Base-by-base conservation (phyloP, 1,140 invertebrate species). In the Eurytemora carolleeae region DNA sequence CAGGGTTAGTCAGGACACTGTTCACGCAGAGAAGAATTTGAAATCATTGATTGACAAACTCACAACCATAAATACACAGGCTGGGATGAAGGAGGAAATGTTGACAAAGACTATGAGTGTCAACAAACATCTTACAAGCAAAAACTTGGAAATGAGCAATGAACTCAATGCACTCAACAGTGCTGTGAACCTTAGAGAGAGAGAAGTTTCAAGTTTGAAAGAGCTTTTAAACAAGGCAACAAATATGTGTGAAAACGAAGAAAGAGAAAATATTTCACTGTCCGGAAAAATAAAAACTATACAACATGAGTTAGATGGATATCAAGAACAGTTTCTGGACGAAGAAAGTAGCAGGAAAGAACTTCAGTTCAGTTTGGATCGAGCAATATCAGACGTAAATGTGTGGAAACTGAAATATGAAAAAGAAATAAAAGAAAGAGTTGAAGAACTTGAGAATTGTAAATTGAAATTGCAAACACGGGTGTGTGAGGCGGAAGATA, bases 401-500 rank as follows among this genome's bases (percentile, higher is more conserved):
- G 68, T 76, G 20, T 61, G 57, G 76, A 78, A 66, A 69, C 79
- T 18, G 77, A 80, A 61, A 78, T 80, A 64, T 73, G 92, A 97
- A 74, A 87, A 87, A 68, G 93, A 97, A 75, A 93, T 92, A 75
- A 58, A 75, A 74, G 63, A 78, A 63, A 69, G 80, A 26, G 70
- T 73, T 61, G 76, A 76, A 21, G 80, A 66, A 63, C 80, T 80
- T 68, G 79, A 80, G 69, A 78, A 78, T 66, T 74, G 76, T 69
- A 58, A 76, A 64, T 84, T 91, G 72, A 98, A 97, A 75, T 79
- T 98, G 64, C 87, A 93, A 73, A 84, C 87, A 64, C 92, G 93
- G 71, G 79, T 98, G 55, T 86, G 88, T 67, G 95, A 99, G 75
- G 89, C 93, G 67, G 61, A 64, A 53, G 52, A 59, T 31, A 65